Conservation (phyloP, 2,113 vertebrate species). For the Crotalus tigris region DNA sequence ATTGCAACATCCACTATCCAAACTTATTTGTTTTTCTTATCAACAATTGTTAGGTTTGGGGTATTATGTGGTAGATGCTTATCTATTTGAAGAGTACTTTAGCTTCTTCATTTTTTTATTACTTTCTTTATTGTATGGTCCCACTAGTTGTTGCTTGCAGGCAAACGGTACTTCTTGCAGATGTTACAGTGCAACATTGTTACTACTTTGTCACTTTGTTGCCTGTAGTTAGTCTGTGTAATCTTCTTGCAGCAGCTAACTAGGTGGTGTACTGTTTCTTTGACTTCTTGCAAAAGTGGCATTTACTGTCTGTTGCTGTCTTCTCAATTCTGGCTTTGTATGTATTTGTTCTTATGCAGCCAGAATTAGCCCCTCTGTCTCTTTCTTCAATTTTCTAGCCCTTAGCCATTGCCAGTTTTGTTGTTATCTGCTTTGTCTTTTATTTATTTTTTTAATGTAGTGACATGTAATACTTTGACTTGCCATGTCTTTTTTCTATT, state of each 20-base stretch:
- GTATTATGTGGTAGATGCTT: neutral
- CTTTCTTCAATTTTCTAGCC: neutral
- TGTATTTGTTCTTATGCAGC: neutral
- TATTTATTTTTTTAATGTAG: neutral
- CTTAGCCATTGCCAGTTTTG: neutral
- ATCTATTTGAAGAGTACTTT: neutral
- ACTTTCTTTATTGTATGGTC: neutral
- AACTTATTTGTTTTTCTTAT: neutral
- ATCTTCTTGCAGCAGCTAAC: neutral
- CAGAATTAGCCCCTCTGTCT: neutral
- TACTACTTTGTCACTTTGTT: neutral
- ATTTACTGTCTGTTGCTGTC: neutral
- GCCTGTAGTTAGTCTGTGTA: neutral
- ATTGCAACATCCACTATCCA: neutral
- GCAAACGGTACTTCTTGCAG: neutral
- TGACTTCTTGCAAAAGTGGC: neutral
- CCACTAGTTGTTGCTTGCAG: neutral
- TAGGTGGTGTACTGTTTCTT: neutral
- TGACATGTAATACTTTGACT: neutral
- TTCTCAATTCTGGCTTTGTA: neutral
- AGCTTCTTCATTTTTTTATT: neutral
- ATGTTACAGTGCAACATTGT: neutral
- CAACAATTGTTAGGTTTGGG: neutral
- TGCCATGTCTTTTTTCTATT: neutral
- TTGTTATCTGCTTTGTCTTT: neutral